These are phyloP conservation scores for Micropoecilia bifurca DNA, from an alignment of 2,797 vertebrate species.

Conservation along the genomic window DNA sequence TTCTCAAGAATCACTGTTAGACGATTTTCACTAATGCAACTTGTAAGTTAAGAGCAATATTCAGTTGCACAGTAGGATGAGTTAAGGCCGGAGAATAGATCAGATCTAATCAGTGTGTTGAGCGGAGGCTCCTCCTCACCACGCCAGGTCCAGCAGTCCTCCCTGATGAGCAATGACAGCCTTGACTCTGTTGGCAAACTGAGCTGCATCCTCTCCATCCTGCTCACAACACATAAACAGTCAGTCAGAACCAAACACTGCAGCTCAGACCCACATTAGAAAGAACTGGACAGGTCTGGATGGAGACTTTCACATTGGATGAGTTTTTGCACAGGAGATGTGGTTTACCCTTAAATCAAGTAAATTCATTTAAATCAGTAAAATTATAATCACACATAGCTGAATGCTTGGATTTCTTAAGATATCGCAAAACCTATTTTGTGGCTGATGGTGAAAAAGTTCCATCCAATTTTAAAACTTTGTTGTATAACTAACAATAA, in stretches of 20 bases:
- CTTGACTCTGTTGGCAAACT: conserved; percentile 94
- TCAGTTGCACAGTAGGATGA: background rate
- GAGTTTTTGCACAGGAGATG: background rate
- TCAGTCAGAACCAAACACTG: background rate
- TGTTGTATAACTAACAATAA: background rate
- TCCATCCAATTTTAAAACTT: background rate
- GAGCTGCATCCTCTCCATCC: conserved; percentile 91
- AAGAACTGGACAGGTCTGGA: background rate
- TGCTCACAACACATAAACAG: conserved; percentile 55
- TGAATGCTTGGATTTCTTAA: background rate
- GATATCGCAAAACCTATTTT: background rate
- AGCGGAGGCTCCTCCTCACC: conserved; percentile 76
- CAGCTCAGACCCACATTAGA: background rate
- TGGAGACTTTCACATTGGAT: background rate
- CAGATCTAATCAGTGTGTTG: background rate
- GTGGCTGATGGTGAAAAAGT: background rate
- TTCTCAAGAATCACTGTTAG: background rate
- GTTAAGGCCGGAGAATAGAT: background rate
- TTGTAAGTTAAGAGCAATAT: background rate
- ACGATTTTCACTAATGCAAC: background rate
- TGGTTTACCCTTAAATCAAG: background rate
- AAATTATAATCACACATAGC: background rate
- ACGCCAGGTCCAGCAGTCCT: conserved; percentile 91
- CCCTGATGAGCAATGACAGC: conserved; percentile 91
- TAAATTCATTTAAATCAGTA: background rate